Percentiles rank a stretch among this genome's conserved stretches.
Evolutionary conservation across 2,888 invertebrate species (phyloP).

Genomic region (Zaprionus lineosus): DNA sequence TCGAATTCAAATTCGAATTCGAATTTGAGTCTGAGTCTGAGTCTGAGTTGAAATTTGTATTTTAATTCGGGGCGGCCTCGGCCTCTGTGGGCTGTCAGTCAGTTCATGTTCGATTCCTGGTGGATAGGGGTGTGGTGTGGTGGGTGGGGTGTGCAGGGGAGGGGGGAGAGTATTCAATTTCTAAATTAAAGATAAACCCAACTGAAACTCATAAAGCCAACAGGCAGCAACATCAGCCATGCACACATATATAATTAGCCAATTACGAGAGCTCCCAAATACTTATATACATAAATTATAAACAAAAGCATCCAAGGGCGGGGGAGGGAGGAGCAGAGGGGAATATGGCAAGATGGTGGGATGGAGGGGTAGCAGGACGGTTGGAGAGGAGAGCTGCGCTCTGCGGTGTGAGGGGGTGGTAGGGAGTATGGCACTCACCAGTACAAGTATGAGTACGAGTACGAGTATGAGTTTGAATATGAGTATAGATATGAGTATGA

Average conservation of each 20-base stretch:
- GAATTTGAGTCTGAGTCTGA: slow-evolving; percentile 3
- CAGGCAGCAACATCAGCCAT: neutral
- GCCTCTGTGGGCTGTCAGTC: slow-evolving; percentile 36
- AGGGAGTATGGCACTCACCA: too few relatives aligned
- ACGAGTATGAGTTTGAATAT: too few relatives aligned
- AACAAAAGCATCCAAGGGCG: too few relatives aligned
- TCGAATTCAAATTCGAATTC: neutral
- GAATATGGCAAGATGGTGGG: too few relatives aligned
- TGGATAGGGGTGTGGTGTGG: too few relatives aligned
- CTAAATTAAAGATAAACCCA: slow-evolving; percentile 72
- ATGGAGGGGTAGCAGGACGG: too few relatives aligned
- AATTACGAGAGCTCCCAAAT: slow-evolving; percentile 49
- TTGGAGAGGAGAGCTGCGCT: too few relatives aligned
- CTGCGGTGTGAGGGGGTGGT: too few relatives aligned
- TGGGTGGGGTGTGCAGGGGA: too few relatives aligned
- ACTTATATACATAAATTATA: slow-evolving; percentile 23
- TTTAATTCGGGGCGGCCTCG: neutral
- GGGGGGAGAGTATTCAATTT: slow-evolving; percentile 72
- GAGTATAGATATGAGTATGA: neutral
- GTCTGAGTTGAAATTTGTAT: neutral
- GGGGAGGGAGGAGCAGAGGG: too few relatives aligned
- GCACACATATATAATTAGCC: slow-evolving; percentile 60
- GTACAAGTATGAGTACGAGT: too few relatives aligned
- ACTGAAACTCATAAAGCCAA: slow-evolving; percentile 64
- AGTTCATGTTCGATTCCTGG: slow-evolving; percentile 26